A percentile compares a stretch with the other conserved stretches of the same genome.
These are phyloP conservation scores for Lomographa bimaculata DNA, from an alignment of 2,888 invertebrate species.

Conservation along the genomic window DNA sequence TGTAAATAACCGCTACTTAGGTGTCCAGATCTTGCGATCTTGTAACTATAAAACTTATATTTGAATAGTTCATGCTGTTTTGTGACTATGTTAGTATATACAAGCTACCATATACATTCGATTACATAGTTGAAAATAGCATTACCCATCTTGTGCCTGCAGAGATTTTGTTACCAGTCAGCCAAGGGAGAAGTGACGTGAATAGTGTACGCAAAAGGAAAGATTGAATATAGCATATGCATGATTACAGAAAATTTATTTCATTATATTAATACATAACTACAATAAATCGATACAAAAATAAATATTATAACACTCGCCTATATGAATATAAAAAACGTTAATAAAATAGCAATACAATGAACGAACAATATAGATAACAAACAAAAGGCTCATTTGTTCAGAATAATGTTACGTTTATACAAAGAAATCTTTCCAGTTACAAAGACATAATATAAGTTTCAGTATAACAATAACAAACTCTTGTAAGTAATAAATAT, in stretches of 20 bases:
- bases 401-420: slow-evolving; percentile 1
- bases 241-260: slow-evolving; percentile 52
- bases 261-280: slow-evolving; percentile 49
- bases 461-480: too few relatives aligned
- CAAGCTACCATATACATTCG: slow-evolving; percentile 18
- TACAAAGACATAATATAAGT: too few relatives aligned
- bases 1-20: too few relatives aligned
- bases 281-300: slow-evolving; percentile 67
- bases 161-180: slow-evolving; percentile 12
- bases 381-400: slow-evolving; percentile 4
- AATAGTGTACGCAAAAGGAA: slow-evolving; percentile 16
- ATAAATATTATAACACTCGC: slow-evolving; percentile 66
- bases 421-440: slow-evolving; percentile 2
- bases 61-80: too few relatives aligned
- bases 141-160: slow-evolving; percentile 15
- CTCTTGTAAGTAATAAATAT: too few relatives aligned
- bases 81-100: slow-evolving; percentile 22
- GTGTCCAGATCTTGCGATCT: too few relatives aligned
- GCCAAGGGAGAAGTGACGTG: slow-evolving; percentile 17
- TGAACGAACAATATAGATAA: slow-evolving; percentile 14
- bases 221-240: slow-evolving; percentile 28
- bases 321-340: slow-evolving; percentile 39
- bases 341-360: slow-evolving; percentile 38
- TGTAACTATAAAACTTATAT: too few relatives aligned
- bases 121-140: slow-evolving; percentile 17